A percentile compares a stretch with the other conserved stretches of the same genome.
These are phyloP conservation scores for Danio aesculapii DNA, from an alignment of 2,797 vertebrate species.

Conservation along the genomic window DNA sequence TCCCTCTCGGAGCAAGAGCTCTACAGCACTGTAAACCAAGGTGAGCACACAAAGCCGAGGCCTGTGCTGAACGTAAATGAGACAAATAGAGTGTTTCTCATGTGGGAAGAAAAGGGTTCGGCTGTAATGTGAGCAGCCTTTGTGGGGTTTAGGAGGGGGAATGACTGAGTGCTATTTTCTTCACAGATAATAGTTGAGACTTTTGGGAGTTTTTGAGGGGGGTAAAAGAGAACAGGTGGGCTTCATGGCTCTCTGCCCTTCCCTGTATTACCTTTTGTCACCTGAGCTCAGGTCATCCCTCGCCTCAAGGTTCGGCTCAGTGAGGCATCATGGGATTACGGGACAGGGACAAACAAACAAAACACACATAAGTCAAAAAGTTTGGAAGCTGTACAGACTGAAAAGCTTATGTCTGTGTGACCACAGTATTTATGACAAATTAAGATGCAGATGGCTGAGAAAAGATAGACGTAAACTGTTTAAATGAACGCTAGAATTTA, in stretches of 20 bases:
- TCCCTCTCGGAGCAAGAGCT: slow-evolving; percentile 62
- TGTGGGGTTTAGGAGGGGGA: slow-evolving; percentile 55
- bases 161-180: slow-evolving; percentile 59
- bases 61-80: slow-evolving; percentile 69
- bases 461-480: slow-evolving; percentile 12
- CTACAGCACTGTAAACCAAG: slow-evolving; percentile 80
- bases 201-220: slow-evolving; percentile 35
- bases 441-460: not conserved
- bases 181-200: slow-evolving; percentile 60
- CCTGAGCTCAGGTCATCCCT: slow-evolving; percentile 71
- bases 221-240: slow-evolving; percentile 60
- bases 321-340: slow-evolving; percentile 68
- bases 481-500: slow-evolving; percentile 2
- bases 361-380: not conserved
- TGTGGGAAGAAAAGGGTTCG: slow-evolving; percentile 59
- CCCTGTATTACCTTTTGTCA: slow-evolving; percentile 65
- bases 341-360: slow-evolving; percentile 63
- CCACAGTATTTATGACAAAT: not conserved
- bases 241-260: slow-evolving; percentile 43
- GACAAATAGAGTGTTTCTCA: slow-evolving; percentile 60
- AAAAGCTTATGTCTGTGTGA: not conserved
- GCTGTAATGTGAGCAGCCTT: slow-evolving; percentile 65
- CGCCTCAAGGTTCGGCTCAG: slow-evolving; percentile 57
- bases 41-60: slow-evolving; percentile 74
- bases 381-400: not conserved